phyloP scores from a whole-genome alignment of 1,140 invertebrate species.

The Calephelis virginiensis region DNA sequence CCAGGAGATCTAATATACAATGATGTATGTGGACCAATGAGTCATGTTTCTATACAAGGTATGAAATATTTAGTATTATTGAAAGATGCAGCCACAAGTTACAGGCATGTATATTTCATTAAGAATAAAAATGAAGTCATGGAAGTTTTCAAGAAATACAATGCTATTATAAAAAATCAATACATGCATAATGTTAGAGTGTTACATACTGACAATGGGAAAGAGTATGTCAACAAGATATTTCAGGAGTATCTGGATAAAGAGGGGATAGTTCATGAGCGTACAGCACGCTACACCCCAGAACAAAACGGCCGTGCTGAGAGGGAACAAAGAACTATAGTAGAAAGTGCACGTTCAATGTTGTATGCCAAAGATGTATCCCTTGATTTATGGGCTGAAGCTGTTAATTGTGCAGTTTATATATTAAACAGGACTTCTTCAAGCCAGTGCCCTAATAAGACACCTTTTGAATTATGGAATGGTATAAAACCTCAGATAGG shows the following conservation, averaged over 20 bases:
- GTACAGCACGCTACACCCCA: conserved; percentile 46
- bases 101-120: conserved; percentile 60
- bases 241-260: conserved; percentile 38
- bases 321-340: conserved; percentile 48
- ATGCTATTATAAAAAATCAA: conserved; percentile 42
- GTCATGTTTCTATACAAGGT: conserved; percentile 45
- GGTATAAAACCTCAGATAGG: conserved; percentile 29
- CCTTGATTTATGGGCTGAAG: conserved; percentile 33
- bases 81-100: conserved; percentile 57
- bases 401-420: conserved; percentile 48
- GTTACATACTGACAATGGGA: conserved; percentile 54
- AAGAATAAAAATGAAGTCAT: conserved; percentile 60
- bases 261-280: conserved; percentile 44
- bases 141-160: conserved; percentile 46
- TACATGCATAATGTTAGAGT: conserved; percentile 41
- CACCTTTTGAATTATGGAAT: conserved; percentile 33
- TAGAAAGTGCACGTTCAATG: conserved; percentile 44
- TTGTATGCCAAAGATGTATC: conserved; percentile 35
- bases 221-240: conserved; percentile 47
- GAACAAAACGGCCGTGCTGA: conserved; percentile 69
- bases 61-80: conserved; percentile 57
- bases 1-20: conserved; percentile 54
- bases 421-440: conserved; percentile 44
- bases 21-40: conserved; percentile 20
- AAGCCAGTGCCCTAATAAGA: conserved; percentile 26